Evolutionary conservation across 2,888 invertebrate genomes (phyloP), one percentile per base, ranked within the genome.

Genomic region (Esperia sulphurella): DNA sequence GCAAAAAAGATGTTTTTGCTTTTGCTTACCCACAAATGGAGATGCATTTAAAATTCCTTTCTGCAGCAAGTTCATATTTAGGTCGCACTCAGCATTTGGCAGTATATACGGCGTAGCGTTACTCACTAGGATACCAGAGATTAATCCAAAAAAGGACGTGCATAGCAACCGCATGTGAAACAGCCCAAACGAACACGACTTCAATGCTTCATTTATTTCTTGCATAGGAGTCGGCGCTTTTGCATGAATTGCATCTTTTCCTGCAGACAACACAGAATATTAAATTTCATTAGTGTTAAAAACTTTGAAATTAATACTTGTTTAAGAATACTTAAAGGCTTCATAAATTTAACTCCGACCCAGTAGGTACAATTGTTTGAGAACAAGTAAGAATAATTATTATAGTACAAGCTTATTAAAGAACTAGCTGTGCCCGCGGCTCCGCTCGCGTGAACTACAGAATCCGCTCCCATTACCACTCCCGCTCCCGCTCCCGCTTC

Each of bases 21-120:
- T 33, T 48, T 5, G 61, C 75, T 76, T 51, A 85, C 85, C 85
- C 13, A 75, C 52, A 63, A 77, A 85, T 2, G 83, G 81, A 48
- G 73, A 65, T 0, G 81, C 85, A 55, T 78, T 84, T 6, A 85
- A 52, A 14, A 82, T 29, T 1, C 85, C 85, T 43, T 85, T 85
- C 44, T 79, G 68, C 21, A 79, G 12, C 44, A 85, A 58, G 33
- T 68, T 65, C 84, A 85, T 83, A 3, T 73, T 43, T 0, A 85
- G 58, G 21, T 85, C 85, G 46, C 85, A 85, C 62, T 85, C 84
- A 3, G 85, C 84, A 33, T 66, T 79, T 0, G 85, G 79, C 13
- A 85, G 55, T 0, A 85, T 54, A 38, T 73, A 85, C 0, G 83
- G 72, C 0, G 81, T 77, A 0, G 75, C 63, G 5, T 65, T 71